phyloP scores from a whole-genome alignment of 2,797 vertebrate species.

The Scyliorhinus canicula region DNA sequence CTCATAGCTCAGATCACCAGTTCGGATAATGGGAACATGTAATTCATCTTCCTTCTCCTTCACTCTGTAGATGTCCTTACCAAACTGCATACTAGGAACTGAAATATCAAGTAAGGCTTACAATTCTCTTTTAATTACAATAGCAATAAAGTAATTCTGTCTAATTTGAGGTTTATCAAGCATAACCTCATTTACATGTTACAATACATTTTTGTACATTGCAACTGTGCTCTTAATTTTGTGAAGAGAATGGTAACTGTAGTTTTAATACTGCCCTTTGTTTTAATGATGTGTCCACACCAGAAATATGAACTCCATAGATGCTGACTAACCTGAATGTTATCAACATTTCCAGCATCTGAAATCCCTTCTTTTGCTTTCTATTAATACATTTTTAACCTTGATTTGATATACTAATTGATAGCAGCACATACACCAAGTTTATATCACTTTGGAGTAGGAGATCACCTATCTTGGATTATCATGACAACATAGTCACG shows the following conservation, averaged over 20 bases:
- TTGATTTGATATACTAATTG: neutral
- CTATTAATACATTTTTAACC: neutral
- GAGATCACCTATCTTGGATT: neutral
- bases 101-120: conserved; percentile 37
- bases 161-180: neutral
- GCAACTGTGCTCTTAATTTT: neutral
- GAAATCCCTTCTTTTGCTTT: neutral
- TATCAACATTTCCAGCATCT: neutral
- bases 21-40: conserved; percentile 72
- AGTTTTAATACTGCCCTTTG: neutral
- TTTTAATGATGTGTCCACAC: neutral
- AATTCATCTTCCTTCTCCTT: conserved; percentile 77
- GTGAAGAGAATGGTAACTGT: neutral
- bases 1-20: conserved; percentile 80
- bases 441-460: neutral
- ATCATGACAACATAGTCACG: neutral
- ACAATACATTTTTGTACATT: neutral
- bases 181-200: neutral
- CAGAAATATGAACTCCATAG: neutral
- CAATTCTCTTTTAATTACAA: neutral
- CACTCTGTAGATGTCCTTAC: conserved; percentile 68
- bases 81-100: conserved; percentile 98
- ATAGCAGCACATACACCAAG: neutral
- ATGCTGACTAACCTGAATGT: neutral
- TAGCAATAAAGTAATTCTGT: neutral